Percentiles rank a stretch among this genome's conserved stretches.
phyloP scores from a whole-genome alignment of 2,797 vertebrate genomes.

The Leuciscus waleckii region DNA sequence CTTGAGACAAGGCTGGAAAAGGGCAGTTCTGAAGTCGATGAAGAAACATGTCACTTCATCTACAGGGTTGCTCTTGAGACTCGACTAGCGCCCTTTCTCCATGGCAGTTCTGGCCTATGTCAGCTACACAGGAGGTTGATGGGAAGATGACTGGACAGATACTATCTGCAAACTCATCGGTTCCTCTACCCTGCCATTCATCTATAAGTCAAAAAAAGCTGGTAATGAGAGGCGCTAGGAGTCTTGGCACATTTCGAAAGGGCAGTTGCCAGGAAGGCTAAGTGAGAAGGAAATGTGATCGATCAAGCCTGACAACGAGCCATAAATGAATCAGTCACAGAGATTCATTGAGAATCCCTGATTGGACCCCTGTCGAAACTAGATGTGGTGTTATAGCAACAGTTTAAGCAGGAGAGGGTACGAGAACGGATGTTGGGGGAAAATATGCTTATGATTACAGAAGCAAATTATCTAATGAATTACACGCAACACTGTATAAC shows the following conservation, averaged over 20 bases:
- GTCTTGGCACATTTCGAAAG: conserved; percentile 54
- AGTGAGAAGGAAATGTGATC: conserved; percentile 70
- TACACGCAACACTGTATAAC: neutral
- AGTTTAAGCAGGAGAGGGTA: neutral
- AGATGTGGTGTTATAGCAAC: neutral
- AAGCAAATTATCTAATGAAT: neutral
- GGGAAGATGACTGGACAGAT: conserved; percentile 27
- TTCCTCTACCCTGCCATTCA: conserved; percentile 15
- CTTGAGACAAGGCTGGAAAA: conserved; percentile 1
- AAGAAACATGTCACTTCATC: conserved; percentile 61
- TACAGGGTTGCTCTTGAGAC: conserved; percentile 3
- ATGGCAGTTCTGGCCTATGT: conserved; percentile 22
- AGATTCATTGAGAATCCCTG: conserved; percentile 72
- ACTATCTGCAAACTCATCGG: conserved; percentile 17
- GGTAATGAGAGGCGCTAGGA: conserved; percentile 30
- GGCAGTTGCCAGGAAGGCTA: conserved; percentile 65
- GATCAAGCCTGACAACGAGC: conserved; percentile 74
- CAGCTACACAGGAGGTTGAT: conserved; percentile 3
- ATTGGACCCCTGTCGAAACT: conserved; percentile 58
- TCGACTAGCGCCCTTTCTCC: conserved; percentile 24
- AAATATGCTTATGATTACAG: neutral
- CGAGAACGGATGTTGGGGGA: neutral
- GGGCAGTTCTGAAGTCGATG: conserved; percentile 40
- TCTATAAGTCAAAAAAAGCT: conserved; percentile 30
- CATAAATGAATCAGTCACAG: conserved; percentile 75